Conservation (phyloP, 2,113 vertebrate genomes). For the Pseudopipra pipra region DNA sequence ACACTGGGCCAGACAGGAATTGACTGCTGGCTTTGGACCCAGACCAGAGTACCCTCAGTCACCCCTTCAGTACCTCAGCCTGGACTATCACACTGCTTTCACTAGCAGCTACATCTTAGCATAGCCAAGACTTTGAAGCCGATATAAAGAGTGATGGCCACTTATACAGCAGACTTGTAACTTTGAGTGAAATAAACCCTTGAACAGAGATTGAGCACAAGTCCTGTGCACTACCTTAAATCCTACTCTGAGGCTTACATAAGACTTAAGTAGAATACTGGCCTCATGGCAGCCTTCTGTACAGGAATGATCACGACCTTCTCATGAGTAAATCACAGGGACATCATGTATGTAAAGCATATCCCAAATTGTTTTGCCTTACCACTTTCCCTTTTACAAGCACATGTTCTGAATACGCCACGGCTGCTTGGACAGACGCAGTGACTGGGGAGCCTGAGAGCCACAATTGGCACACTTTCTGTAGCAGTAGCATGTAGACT, state of each 20-base stretch:
- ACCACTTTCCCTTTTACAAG: neutral
- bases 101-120: neutral
- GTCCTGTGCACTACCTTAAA: constrained; percentile 14
- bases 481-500: fast-evolving
- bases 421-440: neutral
- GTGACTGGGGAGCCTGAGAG: neutral
- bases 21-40: neutral
- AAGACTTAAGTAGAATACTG: constrained; percentile 7
- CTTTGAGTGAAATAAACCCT: constrained; percentile 7
- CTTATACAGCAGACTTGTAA: neutral
- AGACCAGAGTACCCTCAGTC: neutral
- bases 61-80: neutral
- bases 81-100: neutral
- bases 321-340: neutral
- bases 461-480: fast-evolving
- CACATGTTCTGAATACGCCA: fast-evolving
- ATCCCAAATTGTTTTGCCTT: neutral
- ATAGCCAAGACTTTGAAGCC: neutral
- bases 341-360: neutral
- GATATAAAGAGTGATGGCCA: neutral
- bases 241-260: constrained; percentile 28
- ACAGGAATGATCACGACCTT: constrained; percentile 12
- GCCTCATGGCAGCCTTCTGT: neutral
- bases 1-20: neutral
- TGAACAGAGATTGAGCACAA: neutral